These are phyloP conservation scores for Cataglyphis cursor DNA, from an alignment of 2,888 invertebrate genomes.

Conservation along the genomic window DNA sequence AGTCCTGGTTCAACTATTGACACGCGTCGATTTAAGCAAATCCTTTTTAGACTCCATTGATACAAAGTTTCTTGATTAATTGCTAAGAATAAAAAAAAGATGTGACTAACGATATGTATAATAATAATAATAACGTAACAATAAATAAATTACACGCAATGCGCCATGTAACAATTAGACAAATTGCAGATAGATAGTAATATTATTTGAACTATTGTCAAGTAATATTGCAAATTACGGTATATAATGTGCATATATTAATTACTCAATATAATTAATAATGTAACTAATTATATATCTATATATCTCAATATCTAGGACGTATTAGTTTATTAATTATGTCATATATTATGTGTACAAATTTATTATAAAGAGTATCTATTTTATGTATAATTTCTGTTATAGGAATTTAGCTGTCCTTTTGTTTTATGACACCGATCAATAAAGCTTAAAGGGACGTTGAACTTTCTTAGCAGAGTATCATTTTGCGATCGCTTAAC, in stretches of 20 bases:
- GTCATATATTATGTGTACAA: not conserved
- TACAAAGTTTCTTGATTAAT: slow-evolving; percentile 5
- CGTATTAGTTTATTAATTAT: slow-evolving; percentile 44
- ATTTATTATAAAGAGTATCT: not conserved
- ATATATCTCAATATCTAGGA: not conserved
- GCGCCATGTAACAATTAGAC: not conserved
- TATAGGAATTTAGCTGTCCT: not conserved
- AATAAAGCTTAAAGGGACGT: not conserved
- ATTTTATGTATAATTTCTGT: not conserved
- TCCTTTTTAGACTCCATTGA: slow-evolving; percentile 9
- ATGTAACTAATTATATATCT: slow-evolving; percentile 23
- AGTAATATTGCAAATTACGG: slow-evolving; percentile 4
- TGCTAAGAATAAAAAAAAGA: not conserved
- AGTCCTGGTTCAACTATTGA: slow-evolving; percentile 45
- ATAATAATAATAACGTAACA: not conserved
- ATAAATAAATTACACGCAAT: not conserved
- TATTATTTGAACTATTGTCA: not conserved
- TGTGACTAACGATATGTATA: not conserved
- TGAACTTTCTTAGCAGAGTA: not conserved
- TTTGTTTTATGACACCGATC: not conserved
- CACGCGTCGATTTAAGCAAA: slow-evolving; percentile 30
- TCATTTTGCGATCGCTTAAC: slow-evolving; percentile 59
- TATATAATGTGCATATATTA: slow-evolving; percentile 9
- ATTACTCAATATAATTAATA: slow-evolving; percentile 23
- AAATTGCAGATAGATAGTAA: not conserved